Base-by-base conservation (phyloP, 2,888 invertebrate genomes). In the Tridacna gigas region DNA sequence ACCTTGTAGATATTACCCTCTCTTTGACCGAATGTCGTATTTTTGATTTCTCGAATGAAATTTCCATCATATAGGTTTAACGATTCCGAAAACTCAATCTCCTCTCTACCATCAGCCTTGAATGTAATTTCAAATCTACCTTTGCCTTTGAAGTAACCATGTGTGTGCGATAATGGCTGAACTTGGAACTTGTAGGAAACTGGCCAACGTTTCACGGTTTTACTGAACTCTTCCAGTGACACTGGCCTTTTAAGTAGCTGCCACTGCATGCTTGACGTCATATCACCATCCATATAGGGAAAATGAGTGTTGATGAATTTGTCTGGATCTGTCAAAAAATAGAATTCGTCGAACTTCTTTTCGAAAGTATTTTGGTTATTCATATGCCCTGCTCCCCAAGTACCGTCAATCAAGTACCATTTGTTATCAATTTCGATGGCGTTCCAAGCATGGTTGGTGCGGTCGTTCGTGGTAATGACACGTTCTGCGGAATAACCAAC, bases 291-390 rank as follows among this genome's bases (percentile, higher is more conserved):
- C 79, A 86, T 82, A 22, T 86, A 89, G 15, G 91, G 90, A 76
- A 90, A 90, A 76, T 91, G 91, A 20, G 80, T 73, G 26, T 82
- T 78, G n/a, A 89, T 79, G 26, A 91, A 89, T 26, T 82, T 79
- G 28, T 88, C 82, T 0, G 91, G 91, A 56, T 91, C 90, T 0
- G 91, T 88, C 13, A 92, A 80, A 83, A 92, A 92, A 74, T 89
- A 91, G 71, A 86, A 86, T 4, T 92, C 92, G 12, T 89, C 80
- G 47, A 86, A 88, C 9, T 85, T 51, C 45, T 84, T 84, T 13
- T 66, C 26, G n/a, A 77, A 83, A 26, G 7, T 1, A 28, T 61
- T 61, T 20, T 45, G 67, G 2, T 37, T 45, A 45, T 67, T 67
- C n/a, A 45, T 67, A 48, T 84, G 71, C 0, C 89, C 87, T 0